Percentiles rank a stretch among this genome's conserved stretches.
These are phyloP conservation scores for Cosmia trapezina DNA, from an alignment of 2,888 invertebrate genomes.

Conservation along the genomic window DNA sequence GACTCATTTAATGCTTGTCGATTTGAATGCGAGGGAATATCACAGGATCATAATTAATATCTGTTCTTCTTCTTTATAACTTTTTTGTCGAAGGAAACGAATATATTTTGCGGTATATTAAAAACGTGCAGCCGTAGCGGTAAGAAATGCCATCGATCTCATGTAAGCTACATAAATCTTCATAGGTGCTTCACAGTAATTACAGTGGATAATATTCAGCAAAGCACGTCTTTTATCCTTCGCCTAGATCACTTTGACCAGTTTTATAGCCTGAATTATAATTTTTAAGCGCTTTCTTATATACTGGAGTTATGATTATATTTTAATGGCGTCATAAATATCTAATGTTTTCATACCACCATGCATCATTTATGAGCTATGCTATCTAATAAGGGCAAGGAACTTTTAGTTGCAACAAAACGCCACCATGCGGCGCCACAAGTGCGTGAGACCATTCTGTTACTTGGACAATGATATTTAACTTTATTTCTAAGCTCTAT, in stretches of 20 bases:
- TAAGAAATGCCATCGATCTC: constrained; percentile 3
- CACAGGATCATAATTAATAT: constrained; percentile 67
- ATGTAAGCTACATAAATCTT: constrained; percentile 29
- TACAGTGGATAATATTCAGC: constrained; percentile 26
- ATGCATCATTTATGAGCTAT: constrained; percentile 76
- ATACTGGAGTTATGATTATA: constrained; percentile 57
- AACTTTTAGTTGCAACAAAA: constrained; percentile 72
- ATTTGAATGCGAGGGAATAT: constrained; percentile 73
- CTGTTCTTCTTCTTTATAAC: constrained; percentile 54
- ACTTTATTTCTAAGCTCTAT: constrained; percentile 64
- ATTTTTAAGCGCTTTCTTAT: constrained; percentile 46
- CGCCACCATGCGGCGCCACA: constrained; percentile 75
- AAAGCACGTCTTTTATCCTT: constrained; percentile 44
- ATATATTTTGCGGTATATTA: constrained; percentile 16
- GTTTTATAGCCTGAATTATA: constrained; percentile 53
- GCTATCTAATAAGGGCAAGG: constrained; percentile 69
- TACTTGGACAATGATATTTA: constrained; percentile 62
- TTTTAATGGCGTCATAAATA: constrained; percentile 68
- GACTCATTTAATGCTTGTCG: constrained; percentile 89
- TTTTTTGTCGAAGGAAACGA: constrained; percentile 32
- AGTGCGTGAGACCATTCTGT: constrained; percentile 80
- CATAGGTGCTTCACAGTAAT: constrained; percentile 31
- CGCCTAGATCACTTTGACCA: constrained; percentile 38
- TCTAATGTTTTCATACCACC: constrained; percentile 71
- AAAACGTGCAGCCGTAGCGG: constrained; percentile 16